These are phyloP conservation scores for Rhipidura dahli DNA, from an alignment of 2,113 vertebrate genomes.

Conservation along the genomic window DNA sequence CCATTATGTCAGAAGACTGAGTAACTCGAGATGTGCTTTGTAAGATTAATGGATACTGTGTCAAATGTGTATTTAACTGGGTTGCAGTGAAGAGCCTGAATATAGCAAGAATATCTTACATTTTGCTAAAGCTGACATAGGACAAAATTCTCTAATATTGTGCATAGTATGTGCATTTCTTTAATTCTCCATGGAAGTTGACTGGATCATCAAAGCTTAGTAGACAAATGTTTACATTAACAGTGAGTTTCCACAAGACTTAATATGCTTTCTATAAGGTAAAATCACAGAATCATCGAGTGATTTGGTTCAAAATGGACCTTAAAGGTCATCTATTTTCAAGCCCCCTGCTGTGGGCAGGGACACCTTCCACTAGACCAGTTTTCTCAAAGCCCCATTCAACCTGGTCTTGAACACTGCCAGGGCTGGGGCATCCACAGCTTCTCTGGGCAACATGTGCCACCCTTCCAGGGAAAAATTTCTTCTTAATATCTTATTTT, in stretches of 20 bases:
- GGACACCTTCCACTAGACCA: not conserved
- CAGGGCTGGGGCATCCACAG: accelerated
- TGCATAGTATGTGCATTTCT: not conserved
- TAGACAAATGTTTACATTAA: not conserved
- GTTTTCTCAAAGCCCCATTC: not conserved
- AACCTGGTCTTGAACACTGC: accelerated
- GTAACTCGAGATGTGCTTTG: not conserved
- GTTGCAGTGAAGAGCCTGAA: not conserved
- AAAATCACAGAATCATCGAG: not conserved
- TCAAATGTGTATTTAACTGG: constrained; percentile 41
- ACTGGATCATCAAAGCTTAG: not conserved
- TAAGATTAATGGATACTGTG: constrained; percentile 51
- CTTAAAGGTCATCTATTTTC: not conserved
- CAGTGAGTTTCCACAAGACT: not conserved
- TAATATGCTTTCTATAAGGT: not conserved
- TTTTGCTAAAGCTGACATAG: not conserved
- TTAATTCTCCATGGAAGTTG: not conserved
- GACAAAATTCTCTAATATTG: not conserved
- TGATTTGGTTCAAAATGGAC: not conserved
- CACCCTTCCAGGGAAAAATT: accelerated
- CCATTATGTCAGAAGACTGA: constrained; percentile 56
- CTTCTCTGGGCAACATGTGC: accelerated
- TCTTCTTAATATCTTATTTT: not conserved
- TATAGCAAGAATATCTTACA: not conserved
- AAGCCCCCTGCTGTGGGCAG: accelerated